phyloP scores from a whole-genome alignment of 2,888 invertebrate species.

The Eurois occulta region DNA sequence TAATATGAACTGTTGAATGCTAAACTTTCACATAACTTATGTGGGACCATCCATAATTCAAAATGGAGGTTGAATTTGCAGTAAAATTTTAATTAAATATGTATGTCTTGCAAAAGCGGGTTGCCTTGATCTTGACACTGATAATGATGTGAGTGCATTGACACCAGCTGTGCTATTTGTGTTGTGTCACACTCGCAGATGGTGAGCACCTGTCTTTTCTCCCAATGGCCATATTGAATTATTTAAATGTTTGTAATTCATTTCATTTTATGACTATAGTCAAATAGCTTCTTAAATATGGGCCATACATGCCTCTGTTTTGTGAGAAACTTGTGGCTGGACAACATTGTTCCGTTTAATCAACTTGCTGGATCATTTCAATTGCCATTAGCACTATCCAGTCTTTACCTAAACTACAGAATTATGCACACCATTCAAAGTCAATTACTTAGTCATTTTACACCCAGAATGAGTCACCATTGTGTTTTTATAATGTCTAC shows the following conservation, averaged over 20 bases:
- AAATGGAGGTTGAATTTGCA: neutral
- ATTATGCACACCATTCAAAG: slow-evolving; percentile 39
- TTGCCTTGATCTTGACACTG: slow-evolving; percentile 76
- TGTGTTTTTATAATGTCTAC: slow-evolving; percentile 52
- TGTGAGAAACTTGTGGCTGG: slow-evolving; percentile 1
- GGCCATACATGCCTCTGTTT: neutral
- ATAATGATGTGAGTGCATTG: slow-evolving; percentile 62
- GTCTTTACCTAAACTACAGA: slow-evolving; percentile 27
- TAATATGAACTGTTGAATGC: neutral
- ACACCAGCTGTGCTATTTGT: slow-evolving; percentile 57
- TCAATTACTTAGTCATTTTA: slow-evolving; percentile 62
- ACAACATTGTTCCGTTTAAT: slow-evolving; percentile 1
- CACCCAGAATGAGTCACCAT: slow-evolving; percentile 59
- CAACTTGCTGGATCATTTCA: slow-evolving; percentile 20
- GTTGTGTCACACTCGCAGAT: slow-evolving; percentile 45
- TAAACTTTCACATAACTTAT: slow-evolving; percentile 9
- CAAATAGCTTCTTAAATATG: neutral
- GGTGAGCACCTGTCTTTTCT: slow-evolving; percentile 63
- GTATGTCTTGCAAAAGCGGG: slow-evolving; percentile 4
- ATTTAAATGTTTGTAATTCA: slow-evolving; percentile 7
- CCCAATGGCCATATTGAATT: slow-evolving; percentile 21
- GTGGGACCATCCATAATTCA: neutral
- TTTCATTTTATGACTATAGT: neutral
- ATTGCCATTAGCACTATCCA: slow-evolving; percentile 32
- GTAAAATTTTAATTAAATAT: slow-evolving; percentile 7